Conservation (phyloP, 2,888 invertebrate genomes). For the Lycocerus yunnanus region DNA sequence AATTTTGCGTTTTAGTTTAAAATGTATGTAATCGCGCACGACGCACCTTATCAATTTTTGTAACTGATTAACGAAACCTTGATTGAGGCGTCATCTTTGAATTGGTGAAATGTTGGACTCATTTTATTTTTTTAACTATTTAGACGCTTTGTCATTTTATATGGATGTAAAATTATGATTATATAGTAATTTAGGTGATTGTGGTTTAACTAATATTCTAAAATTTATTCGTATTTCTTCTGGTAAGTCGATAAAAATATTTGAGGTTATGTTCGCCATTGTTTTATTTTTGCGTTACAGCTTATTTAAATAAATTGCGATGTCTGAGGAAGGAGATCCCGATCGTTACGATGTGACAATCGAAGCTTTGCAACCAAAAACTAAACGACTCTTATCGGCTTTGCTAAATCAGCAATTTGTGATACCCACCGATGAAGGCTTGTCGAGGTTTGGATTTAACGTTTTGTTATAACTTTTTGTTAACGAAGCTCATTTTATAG, state of each 20-base stretch:
- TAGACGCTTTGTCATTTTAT: neutral
- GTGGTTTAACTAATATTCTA: neutral
- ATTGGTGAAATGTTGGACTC: neutral
- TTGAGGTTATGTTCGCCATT: neutral
- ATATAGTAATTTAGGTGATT: neutral
- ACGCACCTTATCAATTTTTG: neutral
- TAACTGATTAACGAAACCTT: neutral
- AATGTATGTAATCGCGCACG: neutral
- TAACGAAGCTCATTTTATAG: neutral
- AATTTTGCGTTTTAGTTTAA: neutral
- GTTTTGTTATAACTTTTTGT: neutral
- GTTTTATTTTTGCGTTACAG: neutral
- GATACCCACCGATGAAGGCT: neutral
- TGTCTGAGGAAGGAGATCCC: neutral
- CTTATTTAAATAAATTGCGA: neutral
- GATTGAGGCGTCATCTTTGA: neutral
- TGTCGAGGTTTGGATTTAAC: neutral
- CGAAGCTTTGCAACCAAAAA: constrained; percentile 46
- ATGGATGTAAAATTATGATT: neutral
- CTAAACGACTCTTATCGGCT: constrained; percentile 61
- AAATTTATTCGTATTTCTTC: neutral
- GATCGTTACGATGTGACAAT: constrained; percentile 33
- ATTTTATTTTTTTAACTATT: neutral
- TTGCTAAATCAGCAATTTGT: constrained; percentile 63
- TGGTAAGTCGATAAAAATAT: neutral